Evolutionary conservation across 2,888 invertebrate genomes (phyloP).

Genomic region (Agrochola macilenta): DNA sequence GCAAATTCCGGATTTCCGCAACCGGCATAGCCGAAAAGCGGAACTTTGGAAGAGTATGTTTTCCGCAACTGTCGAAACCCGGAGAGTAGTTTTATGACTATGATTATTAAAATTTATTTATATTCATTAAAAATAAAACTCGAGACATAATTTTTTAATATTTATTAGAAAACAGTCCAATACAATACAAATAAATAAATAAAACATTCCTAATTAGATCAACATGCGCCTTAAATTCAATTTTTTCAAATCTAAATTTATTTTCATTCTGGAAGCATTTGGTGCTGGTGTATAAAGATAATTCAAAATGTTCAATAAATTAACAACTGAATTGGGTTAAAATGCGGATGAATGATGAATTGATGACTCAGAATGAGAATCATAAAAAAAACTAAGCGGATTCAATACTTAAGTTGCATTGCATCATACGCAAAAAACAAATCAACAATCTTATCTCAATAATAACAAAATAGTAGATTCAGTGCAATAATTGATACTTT

Average conservation of each 20-base stretch:
- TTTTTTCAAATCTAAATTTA: constrained; percentile 6
- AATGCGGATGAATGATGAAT: constrained; percentile 15
- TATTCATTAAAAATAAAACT: constrained; percentile 34
- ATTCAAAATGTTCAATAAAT: background rate
- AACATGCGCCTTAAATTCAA: constrained; percentile 41
- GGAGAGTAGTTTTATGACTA: background rate
- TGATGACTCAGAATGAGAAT: constrained; percentile 25
- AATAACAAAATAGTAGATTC: constrained; percentile 26
- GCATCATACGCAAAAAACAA: constrained; percentile 32
- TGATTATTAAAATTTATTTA: background rate
- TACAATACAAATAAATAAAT: constrained; percentile 68
- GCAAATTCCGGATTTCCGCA: background rate
- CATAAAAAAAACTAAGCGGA: background rate
- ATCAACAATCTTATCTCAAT: constrained; percentile 28
- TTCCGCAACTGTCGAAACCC: background rate
- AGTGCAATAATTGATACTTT: constrained; percentile 5
- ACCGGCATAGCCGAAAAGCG: background rate
- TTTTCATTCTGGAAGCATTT: constrained; percentile 24
- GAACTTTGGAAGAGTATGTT: background rate
- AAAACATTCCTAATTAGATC: constrained; percentile 53
- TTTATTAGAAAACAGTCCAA: constrained; percentile 67
- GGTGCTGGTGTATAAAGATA: constrained; percentile 21
- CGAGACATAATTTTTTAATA: constrained; percentile 39
- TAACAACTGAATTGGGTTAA: background rate
- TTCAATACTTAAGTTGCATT: constrained; percentile 14